These are phyloP conservation scores for Amblyraja radiata DNA, from an alignment of 2,797 vertebrate genomes.

Conservation along the genomic window DNA sequence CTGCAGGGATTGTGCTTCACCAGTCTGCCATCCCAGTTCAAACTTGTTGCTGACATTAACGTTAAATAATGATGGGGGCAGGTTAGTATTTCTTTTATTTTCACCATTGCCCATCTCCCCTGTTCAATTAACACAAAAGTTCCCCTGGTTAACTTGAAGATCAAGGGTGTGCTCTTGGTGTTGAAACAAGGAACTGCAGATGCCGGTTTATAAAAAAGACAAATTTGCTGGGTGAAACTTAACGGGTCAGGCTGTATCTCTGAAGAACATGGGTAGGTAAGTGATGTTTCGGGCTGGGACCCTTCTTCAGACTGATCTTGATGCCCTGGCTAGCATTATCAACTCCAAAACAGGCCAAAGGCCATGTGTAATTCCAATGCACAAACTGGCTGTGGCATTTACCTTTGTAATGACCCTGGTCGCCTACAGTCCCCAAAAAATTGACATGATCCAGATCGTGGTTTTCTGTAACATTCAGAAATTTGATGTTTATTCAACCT, in stretches of 20 bases:
- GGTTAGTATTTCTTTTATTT: no score
- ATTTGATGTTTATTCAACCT: background rate
- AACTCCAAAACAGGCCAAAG: background rate
- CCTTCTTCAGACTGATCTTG: no score
- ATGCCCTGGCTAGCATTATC: background rate
- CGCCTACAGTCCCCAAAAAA: background rate
- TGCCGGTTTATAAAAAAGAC: no score
- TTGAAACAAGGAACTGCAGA: no score
- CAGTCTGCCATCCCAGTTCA: no score
- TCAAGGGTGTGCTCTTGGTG: background rate
- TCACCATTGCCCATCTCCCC: background rate
- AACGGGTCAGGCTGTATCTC: no score
- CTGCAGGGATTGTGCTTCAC: no score
- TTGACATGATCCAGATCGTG: background rate
- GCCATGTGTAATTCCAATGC: background rate
- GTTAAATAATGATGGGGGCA: no score
- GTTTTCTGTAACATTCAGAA: background rate
- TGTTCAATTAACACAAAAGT: background rate
- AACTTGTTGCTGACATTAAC: no score
- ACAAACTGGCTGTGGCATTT: background rate
- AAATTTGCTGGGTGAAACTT: no score
- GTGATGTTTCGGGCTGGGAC: no score
- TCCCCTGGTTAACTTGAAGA: background rate
- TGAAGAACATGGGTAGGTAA: no score
- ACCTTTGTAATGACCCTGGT: background rate